Percentiles rank a stretch among this genome's conserved stretches.
These are phyloP conservation scores for Trisateles emortualis DNA, from an alignment of 2,888 invertebrate species.

Conservation along the genomic window DNA sequence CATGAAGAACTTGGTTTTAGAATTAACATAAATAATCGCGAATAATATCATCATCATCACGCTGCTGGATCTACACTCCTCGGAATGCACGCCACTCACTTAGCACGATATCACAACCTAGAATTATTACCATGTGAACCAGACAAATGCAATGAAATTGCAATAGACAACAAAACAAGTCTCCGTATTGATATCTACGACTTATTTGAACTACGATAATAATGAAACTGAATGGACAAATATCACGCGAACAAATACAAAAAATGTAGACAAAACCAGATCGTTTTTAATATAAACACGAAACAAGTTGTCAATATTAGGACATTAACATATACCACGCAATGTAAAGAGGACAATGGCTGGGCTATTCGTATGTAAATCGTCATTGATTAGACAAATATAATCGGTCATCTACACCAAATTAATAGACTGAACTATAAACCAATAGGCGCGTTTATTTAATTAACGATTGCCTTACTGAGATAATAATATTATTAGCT, in stretches of 20 bases:
- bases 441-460: no score
- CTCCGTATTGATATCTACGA: slow-evolving; percentile 30
- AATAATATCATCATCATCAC: no score
- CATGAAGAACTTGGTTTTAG: background rate
- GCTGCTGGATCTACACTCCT: no score
- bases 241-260: slow-evolving; percentile 28
- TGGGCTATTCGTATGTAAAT: slow-evolving; percentile 20
- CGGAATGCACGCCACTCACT: no score
- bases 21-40: background rate
- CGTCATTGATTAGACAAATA: slow-evolving; percentile 25
- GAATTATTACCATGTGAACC: background rate
- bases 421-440: slow-evolving; percentile 6
- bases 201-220: slow-evolving; percentile 34
- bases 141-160: background rate
- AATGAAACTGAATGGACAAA: slow-evolving; percentile 37
- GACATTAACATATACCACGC: slow-evolving; percentile 24
- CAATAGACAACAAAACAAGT: background rate
- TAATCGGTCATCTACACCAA: slow-evolving; percentile 13
- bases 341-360: slow-evolving; percentile 23
- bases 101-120: no score
- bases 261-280: slow-evolving; percentile 22
- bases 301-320: slow-evolving; percentile 22
- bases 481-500: no score
- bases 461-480: no score
- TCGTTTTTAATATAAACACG: slow-evolving; percentile 22